Evolutionary conservation across 1,140 invertebrate genomes (phyloP).

Genomic region (Meloidogyne chitwoodi): DNA sequence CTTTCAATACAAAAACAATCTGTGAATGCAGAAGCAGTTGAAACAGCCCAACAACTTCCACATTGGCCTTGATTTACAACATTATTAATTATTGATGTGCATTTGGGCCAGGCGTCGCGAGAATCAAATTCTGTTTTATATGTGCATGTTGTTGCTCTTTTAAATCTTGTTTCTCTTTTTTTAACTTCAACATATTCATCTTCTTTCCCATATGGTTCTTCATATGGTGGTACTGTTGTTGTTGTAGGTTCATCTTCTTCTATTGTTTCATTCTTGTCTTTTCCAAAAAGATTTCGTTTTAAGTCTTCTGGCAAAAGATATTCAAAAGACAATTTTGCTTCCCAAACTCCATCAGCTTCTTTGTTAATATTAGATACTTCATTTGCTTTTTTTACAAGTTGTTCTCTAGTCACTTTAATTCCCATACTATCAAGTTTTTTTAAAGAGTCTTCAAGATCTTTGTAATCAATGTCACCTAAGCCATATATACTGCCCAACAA

Average conservation of each 20-base stretch:
- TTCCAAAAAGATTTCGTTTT: neutral
- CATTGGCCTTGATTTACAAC: conserved; percentile 64
- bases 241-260: too few relatives aligned
- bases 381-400: too few relatives aligned
- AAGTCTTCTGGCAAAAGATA: neutral
- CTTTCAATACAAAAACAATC: conserved; percentile 81
- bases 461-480: too few relatives aligned
- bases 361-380: too few relatives aligned
- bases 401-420: too few relatives aligned
- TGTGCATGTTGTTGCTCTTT: neutral
- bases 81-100: conserved; percentile 53
- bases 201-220: too few relatives aligned
- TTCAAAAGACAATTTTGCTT: neutral
- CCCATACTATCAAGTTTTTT: too few relatives aligned
- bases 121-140: neutral
- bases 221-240: too few relatives aligned
- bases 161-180: neutral
- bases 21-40: conserved; percentile 68
- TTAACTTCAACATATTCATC: too few relatives aligned
- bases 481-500: too few relatives aligned
- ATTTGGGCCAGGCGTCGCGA: neutral
- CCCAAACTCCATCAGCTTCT: neutral
- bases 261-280: too few relatives aligned
- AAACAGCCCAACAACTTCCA: conserved; percentile 60
- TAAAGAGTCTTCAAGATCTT: too few relatives aligned